Base-by-base conservation (phyloP, 2,888 invertebrate species). In the Gryllus longicercus region DNA sequence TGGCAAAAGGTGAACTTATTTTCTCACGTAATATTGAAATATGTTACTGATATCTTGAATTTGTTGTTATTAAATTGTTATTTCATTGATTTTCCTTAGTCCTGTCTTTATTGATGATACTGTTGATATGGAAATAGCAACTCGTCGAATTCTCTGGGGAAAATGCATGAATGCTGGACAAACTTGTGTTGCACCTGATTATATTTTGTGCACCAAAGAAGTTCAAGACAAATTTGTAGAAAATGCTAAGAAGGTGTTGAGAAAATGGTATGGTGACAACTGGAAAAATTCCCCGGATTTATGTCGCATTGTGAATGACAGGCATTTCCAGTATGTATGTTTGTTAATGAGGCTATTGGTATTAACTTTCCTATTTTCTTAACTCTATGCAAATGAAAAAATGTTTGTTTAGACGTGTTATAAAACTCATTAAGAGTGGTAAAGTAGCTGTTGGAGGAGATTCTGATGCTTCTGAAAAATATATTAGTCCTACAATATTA, bases 121-220 rank as follows among this genome's bases (percentile, higher is more conserved):
- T 5, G 94, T 91, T 0, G 93, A 99, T 86, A 88, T 98, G 78
- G 88, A 90, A n/a, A 89, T 95, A 12, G 92, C 96, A 0, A 92
- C 92, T 0, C 94, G 92, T 85, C 91, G 99, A 51, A 89, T 99
- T n/a, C 87, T 97, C 4, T 99, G 98, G 99, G 99, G 98, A 12
- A 99, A 98, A 88, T 92, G 93, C 84, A 90, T 95, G 80, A 99
- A 99, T 87, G 90, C 90, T 12, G 98, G 99, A 0, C 98, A 99
- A 88, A 98, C 97, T 0, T 99, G 99, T 87, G 94, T 99, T 83
- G 96, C 97, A 0, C 98, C 98, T 0, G 98, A 99, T 88, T 99
- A 97, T 86, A 85, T 99, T 23, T 88, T 98, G 4, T 96, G 96
- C 87, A 91, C 93, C n/a, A 91, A 92, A 84, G 92, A 93, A 85